Conservation (phyloP, 30 jellyfish, hydroid and myxozoan genomes). For the Catostylus mosaicus region DNA sequence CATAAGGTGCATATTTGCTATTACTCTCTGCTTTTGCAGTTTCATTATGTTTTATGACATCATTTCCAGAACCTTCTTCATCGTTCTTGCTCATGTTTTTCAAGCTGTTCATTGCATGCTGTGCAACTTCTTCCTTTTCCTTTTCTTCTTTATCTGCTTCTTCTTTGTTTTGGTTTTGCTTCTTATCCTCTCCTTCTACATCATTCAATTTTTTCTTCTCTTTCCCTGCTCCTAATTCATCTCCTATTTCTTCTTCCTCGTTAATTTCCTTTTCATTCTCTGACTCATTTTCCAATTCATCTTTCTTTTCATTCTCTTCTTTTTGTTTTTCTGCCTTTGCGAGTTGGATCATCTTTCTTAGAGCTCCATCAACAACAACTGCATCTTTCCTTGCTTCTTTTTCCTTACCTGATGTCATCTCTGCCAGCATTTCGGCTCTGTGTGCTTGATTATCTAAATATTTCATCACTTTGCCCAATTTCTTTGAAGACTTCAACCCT, state of each 20-base stretch:
- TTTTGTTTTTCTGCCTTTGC: slow-evolving; percentile 8
- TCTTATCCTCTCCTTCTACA: not conserved
- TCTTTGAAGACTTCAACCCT: slow-evolving; percentile 6
- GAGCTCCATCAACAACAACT: slow-evolving; percentile 43
- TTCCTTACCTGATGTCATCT: slow-evolving; percentile 47
- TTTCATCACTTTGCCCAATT: slow-evolving; percentile 47
- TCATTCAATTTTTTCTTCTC: not conserved
- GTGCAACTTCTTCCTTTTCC: not conserved
- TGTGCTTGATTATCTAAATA: slow-evolving; percentile 52
- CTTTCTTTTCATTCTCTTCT: slow-evolving; percentile 1
- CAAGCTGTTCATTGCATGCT: not conserved
- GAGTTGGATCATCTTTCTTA: slow-evolving; percentile 49
- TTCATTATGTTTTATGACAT: slow-evolving; percentile 6
- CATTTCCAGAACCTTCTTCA: slow-evolving; percentile 8
- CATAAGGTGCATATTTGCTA: not conserved
- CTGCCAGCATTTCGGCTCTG: slow-evolving; percentile 75
- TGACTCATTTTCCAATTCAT: not conserved
- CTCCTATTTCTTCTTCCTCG: not conserved
- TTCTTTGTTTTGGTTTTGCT: not conserved
- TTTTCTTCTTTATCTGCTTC: not conserved
- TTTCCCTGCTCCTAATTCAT: not conserved
- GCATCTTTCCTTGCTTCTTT: slow-evolving; percentile 62
- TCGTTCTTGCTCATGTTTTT: not conserved
- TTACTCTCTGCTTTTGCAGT: not conserved
- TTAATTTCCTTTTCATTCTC: not conserved